A percentile compares a stretch with the other conserved stretches of the same genome.
Conservation (phyloP, 2,888 invertebrate species). For the Pristionchus maxplancki region DNA sequence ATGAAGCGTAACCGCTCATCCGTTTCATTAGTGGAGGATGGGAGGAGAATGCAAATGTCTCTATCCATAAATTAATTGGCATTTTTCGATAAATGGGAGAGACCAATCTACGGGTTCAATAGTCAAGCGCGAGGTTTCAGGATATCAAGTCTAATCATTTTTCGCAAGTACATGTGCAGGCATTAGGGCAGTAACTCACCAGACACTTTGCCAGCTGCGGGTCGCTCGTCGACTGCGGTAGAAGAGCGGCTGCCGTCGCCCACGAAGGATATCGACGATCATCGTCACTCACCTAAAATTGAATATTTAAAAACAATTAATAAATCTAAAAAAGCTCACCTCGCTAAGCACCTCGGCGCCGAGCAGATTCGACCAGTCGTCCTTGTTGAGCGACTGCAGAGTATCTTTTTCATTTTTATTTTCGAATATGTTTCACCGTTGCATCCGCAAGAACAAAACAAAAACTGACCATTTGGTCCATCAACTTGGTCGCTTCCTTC, state of each 20-base stretch:
- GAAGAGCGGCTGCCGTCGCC: not conserved
- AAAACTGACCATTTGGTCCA: not conserved
- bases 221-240: not conserved
- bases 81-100: no score
- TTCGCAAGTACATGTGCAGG: no score
- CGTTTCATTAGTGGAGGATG: no score
- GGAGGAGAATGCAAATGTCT: no score
- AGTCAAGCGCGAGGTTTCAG: no score
- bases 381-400: constrained; percentile 2
- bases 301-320: not conserved
- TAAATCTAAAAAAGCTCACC: not conserved
- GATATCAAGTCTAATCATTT: no score
- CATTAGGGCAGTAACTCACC: not conserved
- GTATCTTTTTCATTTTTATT: not conserved
- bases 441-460: not conserved
- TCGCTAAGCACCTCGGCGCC: constrained; percentile 31
- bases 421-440: not conserved
- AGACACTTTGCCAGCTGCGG: not conserved
- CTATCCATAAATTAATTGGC: no score
- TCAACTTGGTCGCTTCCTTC: constrained; percentile 28
- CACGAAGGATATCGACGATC: constrained; percentile 34
- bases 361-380: constrained; percentile 46
- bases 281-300: not conserved
- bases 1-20: no score
- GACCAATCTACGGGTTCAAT: no score